These are phyloP conservation scores for Temnothorax ravouxi DNA, from an alignment of 2,888 invertebrate species.

Conservation along the genomic window DNA sequence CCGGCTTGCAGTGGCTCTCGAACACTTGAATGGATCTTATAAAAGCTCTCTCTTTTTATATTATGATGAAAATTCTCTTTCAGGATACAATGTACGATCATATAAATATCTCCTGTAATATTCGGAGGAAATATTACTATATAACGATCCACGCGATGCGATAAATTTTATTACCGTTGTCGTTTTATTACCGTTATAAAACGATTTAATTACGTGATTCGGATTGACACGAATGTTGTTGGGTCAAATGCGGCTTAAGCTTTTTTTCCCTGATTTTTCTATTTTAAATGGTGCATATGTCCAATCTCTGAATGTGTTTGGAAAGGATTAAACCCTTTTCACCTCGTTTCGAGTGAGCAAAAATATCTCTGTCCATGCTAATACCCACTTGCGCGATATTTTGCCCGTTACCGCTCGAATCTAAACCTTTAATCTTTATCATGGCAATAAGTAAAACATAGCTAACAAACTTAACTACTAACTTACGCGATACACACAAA, in stretches of 20 bases:
- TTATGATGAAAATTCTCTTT: not conserved
- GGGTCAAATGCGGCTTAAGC: slow-evolving; percentile 54
- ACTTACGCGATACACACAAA: slow-evolving; percentile 25
- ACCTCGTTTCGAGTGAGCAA: slow-evolving; percentile 59
- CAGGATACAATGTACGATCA: too few relatives aligned
- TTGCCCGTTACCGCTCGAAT: slow-evolving; percentile 27
- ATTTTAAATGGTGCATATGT: slow-evolving; percentile 66
- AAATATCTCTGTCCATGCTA: slow-evolving; percentile 52
- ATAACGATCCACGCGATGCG: not conserved
- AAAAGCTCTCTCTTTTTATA: not conserved
- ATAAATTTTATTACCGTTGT: slow-evolving; percentile 27
- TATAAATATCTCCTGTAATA: not conserved
- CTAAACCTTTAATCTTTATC: slow-evolving; percentile 50
- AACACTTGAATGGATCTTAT: not conserved
- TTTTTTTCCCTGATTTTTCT: slow-evolving; percentile 68
- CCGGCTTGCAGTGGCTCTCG: not conserved
- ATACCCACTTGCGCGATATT: slow-evolving; percentile 56
- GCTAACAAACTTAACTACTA: slow-evolving; percentile 47
- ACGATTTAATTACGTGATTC: slow-evolving; percentile 72
- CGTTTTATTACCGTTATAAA: slow-evolving; percentile 49
- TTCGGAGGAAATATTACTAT: not conserved
- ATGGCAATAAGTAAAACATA: slow-evolving; percentile 43
- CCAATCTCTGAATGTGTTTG: slow-evolving; percentile 45
- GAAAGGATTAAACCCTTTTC: slow-evolving; percentile 58
- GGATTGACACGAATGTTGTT: slow-evolving; percentile 54